Evolutionary conservation across 2,888 invertebrate genomes (phyloP).

Genomic region (Eupithecia abbreviata): DNA sequence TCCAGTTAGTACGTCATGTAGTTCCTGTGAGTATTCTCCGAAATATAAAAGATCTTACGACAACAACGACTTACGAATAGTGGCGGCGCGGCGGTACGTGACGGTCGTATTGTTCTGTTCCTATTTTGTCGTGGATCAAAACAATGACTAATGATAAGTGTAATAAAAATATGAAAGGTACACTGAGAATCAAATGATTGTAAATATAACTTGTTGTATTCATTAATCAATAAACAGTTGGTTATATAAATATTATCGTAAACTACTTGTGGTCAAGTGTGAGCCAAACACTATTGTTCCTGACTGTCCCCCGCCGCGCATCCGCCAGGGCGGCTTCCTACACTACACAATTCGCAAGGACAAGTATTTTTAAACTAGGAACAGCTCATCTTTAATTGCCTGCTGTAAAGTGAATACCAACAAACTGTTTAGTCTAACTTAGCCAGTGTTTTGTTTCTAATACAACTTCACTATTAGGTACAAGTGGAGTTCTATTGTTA

Average conservation of each 20-base stretch:
- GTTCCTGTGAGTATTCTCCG: no score
- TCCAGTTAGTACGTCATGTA: no score
- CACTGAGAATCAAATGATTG: background rate
- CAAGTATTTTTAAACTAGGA: slow-evolving; percentile 12
- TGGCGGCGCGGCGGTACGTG: no score
- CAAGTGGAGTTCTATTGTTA: no score
- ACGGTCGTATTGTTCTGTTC: background rate
- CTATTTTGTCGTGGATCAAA: background rate
- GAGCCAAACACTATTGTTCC: background rate
- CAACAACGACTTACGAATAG: no score
- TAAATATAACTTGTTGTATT: background rate
- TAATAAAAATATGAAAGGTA: background rate
- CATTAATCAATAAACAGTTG: background rate
- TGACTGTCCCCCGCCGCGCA: background rate
- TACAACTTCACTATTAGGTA: background rate
- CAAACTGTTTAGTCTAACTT: background rate
- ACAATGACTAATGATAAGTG: background rate
- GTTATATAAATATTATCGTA: background rate
- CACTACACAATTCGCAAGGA: slow-evolving; percentile 3
- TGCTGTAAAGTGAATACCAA: background rate
- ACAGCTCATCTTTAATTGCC: slow-evolving; percentile 16
- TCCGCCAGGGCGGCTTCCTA: background rate
- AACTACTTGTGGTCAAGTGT: background rate
- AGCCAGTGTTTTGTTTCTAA: background rate
- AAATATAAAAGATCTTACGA: no score